Conservation (phyloP, 2,888 invertebrate genomes). For the Drosophila merina region DNA sequence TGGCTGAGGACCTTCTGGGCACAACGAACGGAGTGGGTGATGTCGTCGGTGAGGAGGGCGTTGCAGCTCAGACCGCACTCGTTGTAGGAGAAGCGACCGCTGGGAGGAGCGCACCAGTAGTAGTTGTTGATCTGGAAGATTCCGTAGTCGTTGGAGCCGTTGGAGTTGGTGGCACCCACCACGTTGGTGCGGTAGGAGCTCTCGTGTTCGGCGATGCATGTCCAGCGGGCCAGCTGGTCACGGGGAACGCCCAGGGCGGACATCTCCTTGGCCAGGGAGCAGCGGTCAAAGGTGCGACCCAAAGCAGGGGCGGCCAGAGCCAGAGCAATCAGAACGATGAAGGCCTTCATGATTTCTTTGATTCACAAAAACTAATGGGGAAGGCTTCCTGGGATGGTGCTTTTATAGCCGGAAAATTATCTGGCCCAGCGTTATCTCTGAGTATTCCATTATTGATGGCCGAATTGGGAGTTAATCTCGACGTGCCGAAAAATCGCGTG, state of each 20-base stretch:
- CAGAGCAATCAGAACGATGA: slow-evolving; percentile 31
- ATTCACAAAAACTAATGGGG: slow-evolving; percentile 1
- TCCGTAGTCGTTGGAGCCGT: slow-evolving; percentile 83
- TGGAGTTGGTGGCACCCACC: slow-evolving; percentile 83
- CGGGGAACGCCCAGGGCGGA: slow-evolving; percentile 68
- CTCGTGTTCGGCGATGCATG: slow-evolving; percentile 75
- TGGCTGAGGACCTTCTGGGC: slow-evolving; percentile 62
- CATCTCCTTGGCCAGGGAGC: slow-evolving; percentile 71
- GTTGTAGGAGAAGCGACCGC: slow-evolving; percentile 57
- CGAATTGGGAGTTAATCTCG: slow-evolving; percentile 9
- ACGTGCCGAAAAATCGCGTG: slow-evolving; percentile 11
- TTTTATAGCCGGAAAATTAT: slow-evolving; percentile 40
- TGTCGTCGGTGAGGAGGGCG: slow-evolving; percentile 64
- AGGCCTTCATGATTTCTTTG: slow-evolving; percentile 37
- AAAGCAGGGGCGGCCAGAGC: slow-evolving; percentile 35
- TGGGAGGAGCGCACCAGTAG: slow-evolving; percentile 75
- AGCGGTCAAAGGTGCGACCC: slow-evolving; percentile 64
- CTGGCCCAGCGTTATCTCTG: slow-evolving; percentile 16
- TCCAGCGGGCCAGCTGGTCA: slow-evolving; percentile 69
- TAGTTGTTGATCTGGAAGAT: slow-evolving; percentile 80
- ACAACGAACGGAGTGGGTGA: slow-evolving; percentile 63
- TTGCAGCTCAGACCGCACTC: slow-evolving; percentile 66
- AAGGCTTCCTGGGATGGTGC: neutral
- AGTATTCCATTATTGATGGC: slow-evolving; percentile 23
- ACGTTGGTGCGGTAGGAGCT: slow-evolving; percentile 82